Percentiles rank a stretch among this genome's conserved stretches.
These are phyloP conservation scores for Heteromurus nitidus DNA, from an alignment of 2,888 invertebrate species.

Conservation along the genomic window DNA sequence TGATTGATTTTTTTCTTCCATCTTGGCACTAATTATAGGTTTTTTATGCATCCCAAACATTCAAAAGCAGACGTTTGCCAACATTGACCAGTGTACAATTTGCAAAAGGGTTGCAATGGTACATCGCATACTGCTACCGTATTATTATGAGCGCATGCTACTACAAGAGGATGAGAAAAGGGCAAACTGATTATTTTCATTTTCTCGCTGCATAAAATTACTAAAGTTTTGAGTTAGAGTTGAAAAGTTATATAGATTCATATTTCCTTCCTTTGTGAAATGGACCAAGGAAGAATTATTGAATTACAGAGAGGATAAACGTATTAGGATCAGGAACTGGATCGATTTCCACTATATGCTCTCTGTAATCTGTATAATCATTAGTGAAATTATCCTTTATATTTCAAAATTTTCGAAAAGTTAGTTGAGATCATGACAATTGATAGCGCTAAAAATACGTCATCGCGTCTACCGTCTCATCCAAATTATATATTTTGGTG, in stretches of 20 bases:
- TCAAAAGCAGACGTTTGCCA: no score
- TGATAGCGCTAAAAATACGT: constrained; percentile 31
- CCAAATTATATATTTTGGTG: background rate
- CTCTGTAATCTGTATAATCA: background rate
- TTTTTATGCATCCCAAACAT: constrained; percentile 1
- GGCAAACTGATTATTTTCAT: background rate
- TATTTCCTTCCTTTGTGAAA: background rate
- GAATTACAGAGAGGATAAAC: background rate
- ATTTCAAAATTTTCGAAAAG: background rate
- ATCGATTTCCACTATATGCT: constrained; percentile 39
- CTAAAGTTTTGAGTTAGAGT: no score
- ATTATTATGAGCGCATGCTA: no score
- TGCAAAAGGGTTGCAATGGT: no score
- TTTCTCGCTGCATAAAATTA: constrained; percentile 3
- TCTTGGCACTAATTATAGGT: constrained; percentile 19
- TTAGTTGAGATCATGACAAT: background rate
- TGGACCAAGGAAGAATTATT: no score
- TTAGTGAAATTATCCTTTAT: background rate
- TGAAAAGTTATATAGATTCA: no score
- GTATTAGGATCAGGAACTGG: constrained; percentile 31
- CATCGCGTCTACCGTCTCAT: constrained; percentile 17
- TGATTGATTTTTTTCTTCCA: constrained; percentile 3
- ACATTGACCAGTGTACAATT: no score
- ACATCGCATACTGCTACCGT: no score
- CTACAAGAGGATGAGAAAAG: no score